Evolutionary conservation across 2,113 vertebrate genomes (phyloP), one percentile per base, ranked within the genome.

Genomic region (Campylomormyrus tamandua): DNA sequence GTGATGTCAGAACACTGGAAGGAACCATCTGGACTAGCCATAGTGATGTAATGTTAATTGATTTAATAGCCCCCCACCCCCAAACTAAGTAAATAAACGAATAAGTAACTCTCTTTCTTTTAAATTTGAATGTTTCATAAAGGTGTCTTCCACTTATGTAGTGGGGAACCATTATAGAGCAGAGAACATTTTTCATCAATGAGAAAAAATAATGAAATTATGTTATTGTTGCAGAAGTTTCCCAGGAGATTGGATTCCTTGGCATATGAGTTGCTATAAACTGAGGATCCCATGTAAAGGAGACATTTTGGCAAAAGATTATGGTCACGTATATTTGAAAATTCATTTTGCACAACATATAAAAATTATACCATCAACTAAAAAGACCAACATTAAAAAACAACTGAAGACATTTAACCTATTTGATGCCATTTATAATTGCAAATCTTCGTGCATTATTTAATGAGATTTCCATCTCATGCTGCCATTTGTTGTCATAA

Each of bases 1-100:
- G n/a, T 50, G 48, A 53, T 50, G 45, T 89, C 84, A 92, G 91
- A 93, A 91, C 83, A 27, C 91, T 90, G 90, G 77, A 85, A 83
- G 87, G 74, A 89, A 88, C 88, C 84, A 88, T 70, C 84, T 87
- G 89, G 89, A 70, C 87, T 80, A 58, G 58, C 85, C 56, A 53
- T 87, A 48, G 91, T 62, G 1, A 80, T 39, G 35, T 80, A 42
- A 39, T 39, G 39, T n/a, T 48, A 84, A 84, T 84, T 46, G 45
- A 48, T 84, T 84, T 24, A n/a, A 24, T 52, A 52, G 50, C 50
- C 24, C 58, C 62, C 58, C 24, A 66, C 24, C 62, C 27, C 62
- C 62, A n/a, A 66, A 56, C 11, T 66, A 66, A 70, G 15, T 80
- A 31, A 70, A 70, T 31, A 66, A 9, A 62, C 10, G 19, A 35